These are phyloP conservation scores for Drosophila limbata DNA, from an alignment of 2,888 invertebrate species.

Conservation along the genomic window DNA sequence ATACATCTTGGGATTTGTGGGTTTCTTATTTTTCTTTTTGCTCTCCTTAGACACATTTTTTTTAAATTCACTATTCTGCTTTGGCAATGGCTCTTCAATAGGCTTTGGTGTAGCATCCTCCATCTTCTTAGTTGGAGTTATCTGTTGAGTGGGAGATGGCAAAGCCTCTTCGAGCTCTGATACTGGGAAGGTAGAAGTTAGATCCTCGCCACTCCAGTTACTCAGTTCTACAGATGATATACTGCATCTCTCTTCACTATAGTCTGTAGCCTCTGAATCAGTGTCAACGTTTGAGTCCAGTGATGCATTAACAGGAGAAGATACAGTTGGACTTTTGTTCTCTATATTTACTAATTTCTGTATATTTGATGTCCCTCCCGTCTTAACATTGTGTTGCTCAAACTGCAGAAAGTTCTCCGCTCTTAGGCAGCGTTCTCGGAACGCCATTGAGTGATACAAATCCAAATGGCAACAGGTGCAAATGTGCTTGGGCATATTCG, in stretches of 20 bases:
- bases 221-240: neutral
- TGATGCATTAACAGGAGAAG: neutral
- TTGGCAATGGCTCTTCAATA: too few species aligned
- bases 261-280: neutral
- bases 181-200: neutral
- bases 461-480: conserved; percentile 52
- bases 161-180: neutral
- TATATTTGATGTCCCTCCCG: neutral
- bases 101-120: neutral
- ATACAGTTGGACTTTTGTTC: neutral
- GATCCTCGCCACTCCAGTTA: neutral
- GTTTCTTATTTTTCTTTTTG: neutral
- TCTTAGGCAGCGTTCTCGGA: conserved; percentile 42
- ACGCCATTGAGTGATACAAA: conserved; percentile 39
- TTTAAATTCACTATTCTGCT: neutral
- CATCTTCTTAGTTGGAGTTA: neutral
- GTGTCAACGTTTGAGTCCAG: too few species aligned
- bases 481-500: conserved; percentile 40
- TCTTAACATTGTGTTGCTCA: neutral
- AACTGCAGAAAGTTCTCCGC: conserved; percentile 26
- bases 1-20: conserved; percentile 17
- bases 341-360: neutral
- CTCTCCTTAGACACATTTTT: conserved; percentile 1
- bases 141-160: neutral
- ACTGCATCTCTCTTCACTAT: neutral